Evolutionary conservation across 2,888 invertebrate genomes (phyloP), one percentile per base, ranked within the genome.

Genomic region (Spodoptera exigua): DNA sequence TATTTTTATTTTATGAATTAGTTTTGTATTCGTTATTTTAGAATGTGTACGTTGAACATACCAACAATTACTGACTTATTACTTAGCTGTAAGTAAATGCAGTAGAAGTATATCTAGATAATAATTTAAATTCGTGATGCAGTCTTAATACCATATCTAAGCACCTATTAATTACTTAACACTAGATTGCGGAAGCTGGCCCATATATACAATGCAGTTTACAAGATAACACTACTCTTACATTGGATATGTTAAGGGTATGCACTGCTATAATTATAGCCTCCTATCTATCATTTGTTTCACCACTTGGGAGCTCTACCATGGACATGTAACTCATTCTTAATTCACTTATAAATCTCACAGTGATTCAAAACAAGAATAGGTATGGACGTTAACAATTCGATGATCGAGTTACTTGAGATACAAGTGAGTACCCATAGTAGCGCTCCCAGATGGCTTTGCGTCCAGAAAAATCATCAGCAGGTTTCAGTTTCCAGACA

Each of bases 121-220:
- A 82, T 83, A 82, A 88, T 91, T 89, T 93, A 93, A 93, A 93
- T 93, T 93, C 93, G 93, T 90, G 82, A 87, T 68, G 86, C 92
- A 93, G 93, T 93, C 93, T 93, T 90, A 89, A 81, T 85, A 87
- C 83, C 74, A 87, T 76, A 84, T 81, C 84, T 89, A 91, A 91
- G 91, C 90, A 91, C 91, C 91, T 91, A 91, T 87, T 53, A 72
- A 76, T 83, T 79, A 82, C 79, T 81, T 84, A 72, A 53, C 1
- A 79, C 76, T 78, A 71, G 67, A 62, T 75, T 49, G 65, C 65
- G 58, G 49, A 70, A 79, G 71, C 61, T 73, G 72, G 70, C 69
- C 43, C 58, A 56, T 81, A 80, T 83, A 75, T 84, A 83, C 76
- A 80, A 55, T 39, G 63, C 63, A 65, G 65, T 60, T 49, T 62